Conservation (phyloP, 2,797 vertebrate genomes). For the Poecile montanus region DNA sequence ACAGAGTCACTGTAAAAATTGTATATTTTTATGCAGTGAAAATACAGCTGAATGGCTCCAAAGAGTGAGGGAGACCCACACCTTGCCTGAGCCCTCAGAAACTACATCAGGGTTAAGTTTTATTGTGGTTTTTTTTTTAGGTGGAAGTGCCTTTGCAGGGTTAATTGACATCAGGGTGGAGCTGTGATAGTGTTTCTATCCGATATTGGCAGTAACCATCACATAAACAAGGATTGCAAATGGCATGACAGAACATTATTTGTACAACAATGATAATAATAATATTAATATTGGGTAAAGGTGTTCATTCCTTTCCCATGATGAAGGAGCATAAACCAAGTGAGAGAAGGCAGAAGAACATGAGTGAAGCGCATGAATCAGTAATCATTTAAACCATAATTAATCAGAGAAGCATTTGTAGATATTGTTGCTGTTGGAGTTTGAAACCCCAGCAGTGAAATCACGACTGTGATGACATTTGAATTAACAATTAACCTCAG, state of each 20-base stretch:
- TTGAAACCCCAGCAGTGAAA: not conserved
- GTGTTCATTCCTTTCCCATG: not conserved
- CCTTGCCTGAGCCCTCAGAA: not conserved
- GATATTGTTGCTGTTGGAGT: not conserved
- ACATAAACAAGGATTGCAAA: not conserved
- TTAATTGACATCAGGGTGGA: not conserved
- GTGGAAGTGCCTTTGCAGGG: not conserved
- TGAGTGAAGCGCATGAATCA: accelerated
- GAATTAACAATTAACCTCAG: not conserved
- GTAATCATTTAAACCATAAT: too few relatives aligned
- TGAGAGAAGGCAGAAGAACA: not conserved
- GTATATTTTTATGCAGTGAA: not conserved
- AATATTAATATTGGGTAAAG: not conserved
- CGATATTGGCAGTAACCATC: not conserved
- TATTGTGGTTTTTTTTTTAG: not conserved
- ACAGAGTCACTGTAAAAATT: not conserved
- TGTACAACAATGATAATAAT: not conserved
- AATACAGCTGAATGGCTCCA: not conserved
- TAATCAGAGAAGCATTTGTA: not conserved
- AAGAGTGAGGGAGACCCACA: not conserved
- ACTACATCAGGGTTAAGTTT: not conserved
- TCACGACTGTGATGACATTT: not conserved
- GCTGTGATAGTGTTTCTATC: not conserved
- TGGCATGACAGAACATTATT: not conserved
- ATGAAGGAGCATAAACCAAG: not conserved